A percentile compares a stretch with the other conserved stretches of the same genome.
Evolutionary conservation across 2,113 vertebrate species (phyloP).

Genomic region (Platysteira castanea): DNA sequence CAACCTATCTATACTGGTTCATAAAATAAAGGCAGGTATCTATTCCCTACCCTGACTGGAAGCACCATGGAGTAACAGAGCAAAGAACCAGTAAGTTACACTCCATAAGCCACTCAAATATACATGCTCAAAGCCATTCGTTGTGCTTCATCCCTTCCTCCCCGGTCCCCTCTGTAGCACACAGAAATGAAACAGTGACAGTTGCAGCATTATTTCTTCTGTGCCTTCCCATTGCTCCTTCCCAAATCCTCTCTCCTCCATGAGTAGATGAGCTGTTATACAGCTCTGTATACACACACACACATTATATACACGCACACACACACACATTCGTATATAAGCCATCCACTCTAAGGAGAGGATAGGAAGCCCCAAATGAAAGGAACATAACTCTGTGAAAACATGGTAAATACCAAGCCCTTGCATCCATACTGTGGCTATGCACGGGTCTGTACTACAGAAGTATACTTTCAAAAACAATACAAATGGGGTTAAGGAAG

Average conservation of each 20-base stretch:
- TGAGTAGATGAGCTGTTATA: neutral
- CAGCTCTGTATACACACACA: neutral
- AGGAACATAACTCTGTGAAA: neutral
- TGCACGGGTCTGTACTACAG: neutral
- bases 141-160: neutral
- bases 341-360: neutral
- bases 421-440: neutral
- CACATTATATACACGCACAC: neutral
- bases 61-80: neutral
- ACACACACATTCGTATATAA: neutral
- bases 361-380: neutral
- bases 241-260: neutral
- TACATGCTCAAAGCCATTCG: fast-evolving
- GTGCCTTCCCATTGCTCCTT: neutral
- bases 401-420: neutral
- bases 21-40: neutral
- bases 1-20: neutral
- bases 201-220: neutral
- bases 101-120: neutral
- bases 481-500: neutral
- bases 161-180: neutral
- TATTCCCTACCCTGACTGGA: neutral
- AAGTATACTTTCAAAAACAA: neutral
- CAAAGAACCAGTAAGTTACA: neutral
- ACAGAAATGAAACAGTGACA: neutral